Conservation (phyloP, 2,888 invertebrate species). For the Hetaerina titia region DNA sequence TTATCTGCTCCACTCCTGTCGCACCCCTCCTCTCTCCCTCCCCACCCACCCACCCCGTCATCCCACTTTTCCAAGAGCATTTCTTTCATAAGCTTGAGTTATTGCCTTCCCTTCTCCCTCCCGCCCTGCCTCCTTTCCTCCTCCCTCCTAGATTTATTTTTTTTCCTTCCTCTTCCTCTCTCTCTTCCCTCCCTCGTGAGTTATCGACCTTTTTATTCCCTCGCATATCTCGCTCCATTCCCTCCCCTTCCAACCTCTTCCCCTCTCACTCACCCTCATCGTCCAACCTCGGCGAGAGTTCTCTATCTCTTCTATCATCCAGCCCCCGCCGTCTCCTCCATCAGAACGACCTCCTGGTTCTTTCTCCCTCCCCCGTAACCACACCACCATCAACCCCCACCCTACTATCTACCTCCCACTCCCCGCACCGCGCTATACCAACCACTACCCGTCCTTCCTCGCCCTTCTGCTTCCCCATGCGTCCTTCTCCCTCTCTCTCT, state of each 20-base stretch:
- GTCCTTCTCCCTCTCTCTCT: not conserved
- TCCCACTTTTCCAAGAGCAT: constrained; percentile 28
- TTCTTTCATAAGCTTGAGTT: constrained; percentile 67
- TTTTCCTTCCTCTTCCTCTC: constrained; percentile 29
- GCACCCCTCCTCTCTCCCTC: not conserved
- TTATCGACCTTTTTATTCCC: constrained; percentile 67
- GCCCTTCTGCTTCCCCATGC: too few relatives aligned
- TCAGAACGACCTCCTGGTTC: constrained; percentile 19
- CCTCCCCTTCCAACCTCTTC: not conserved
- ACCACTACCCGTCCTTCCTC: too few relatives aligned
- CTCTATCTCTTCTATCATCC: constrained; percentile 44
- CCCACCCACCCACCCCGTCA: not conserved
- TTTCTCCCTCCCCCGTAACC: not conserved
- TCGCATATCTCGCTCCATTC: constrained; percentile 41
- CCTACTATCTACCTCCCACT: not conserved
- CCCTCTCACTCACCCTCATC: not conserved
- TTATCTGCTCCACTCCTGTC: not conserved
- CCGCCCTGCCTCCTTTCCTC: not conserved
- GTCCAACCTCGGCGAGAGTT: not conserved
- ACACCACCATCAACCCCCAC: not conserved
- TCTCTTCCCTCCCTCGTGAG: constrained; percentile 49
- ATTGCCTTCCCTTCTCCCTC: constrained; percentile 56
- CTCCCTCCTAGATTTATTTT: constrained; percentile 48
- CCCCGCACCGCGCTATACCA: not conserved
- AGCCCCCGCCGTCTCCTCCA: not conserved